Base-by-base conservation (phyloP, 2,797 vertebrate genomes). In the Chelidonichthys spinosus region DNA sequence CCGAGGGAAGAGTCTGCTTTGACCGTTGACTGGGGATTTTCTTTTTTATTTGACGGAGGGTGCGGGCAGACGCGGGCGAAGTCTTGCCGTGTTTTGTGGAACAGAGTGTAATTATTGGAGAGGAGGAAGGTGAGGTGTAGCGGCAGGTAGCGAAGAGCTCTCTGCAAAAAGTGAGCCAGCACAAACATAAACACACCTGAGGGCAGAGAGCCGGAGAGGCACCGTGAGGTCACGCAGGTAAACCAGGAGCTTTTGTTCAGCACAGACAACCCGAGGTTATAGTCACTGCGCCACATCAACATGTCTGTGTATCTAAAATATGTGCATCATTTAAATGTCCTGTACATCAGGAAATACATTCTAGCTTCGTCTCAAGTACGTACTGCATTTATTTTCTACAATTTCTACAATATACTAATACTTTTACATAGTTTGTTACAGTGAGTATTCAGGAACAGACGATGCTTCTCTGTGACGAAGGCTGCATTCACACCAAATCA, bases 171-270 rank as follows among this genome's bases (percentile, higher is more conserved):
- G 49, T 9, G 18, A 36, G 35, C 59, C n/a, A 52, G 74, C 72
- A 55, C 59, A 75, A 60, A 81, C 76, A 78, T 42, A 78, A 76
- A 80, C 74, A 77, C 79, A 79, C 76, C 74, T 33, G 76, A 80
- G 73, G 77, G 58, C 56, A 8, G 44, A 2, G 62, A 78, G 42
- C 37, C 25, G 37, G 69, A 43, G 65, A 60, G 61, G 43, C 25
- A 44, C 52, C 5, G 56, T n/a, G 69, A 73, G 69, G 78, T 82
- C 80, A 77, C 71, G 60, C 53, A 25, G 47, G 53, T 54, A 69
- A 43, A 56, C 36, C 0, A 4, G 14, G 49, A 78, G 55, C 60
- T 49, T 33, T 54, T 33, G 33, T 46, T 63, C 46, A 18, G 17
- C 7, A 17, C 54, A 52, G 37, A 59, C 17, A 14, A n/a, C 5